These are phyloP conservation scores for Nymphalis c-album DNA, from an alignment of 2,888 invertebrate genomes.

Conservation along the genomic window DNA sequence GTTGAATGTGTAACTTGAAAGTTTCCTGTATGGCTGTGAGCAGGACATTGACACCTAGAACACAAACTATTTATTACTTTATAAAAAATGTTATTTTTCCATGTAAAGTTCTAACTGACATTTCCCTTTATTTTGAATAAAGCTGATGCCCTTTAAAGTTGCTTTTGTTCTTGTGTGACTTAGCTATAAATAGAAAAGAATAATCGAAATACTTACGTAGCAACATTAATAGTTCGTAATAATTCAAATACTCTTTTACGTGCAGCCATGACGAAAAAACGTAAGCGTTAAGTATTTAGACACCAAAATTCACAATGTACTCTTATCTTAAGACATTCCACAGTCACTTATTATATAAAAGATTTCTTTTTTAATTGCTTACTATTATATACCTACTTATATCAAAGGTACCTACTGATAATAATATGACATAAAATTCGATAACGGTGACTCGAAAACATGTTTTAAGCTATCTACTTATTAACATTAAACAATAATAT, in stretches of 20 bases:
- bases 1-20: constrained; percentile 74
- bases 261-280: constrained; percentile 59
- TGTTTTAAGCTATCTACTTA: too few species aligned
- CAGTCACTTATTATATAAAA: background rate
- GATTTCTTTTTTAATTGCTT: background rate
- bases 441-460: too few species aligned
- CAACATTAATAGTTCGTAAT: constrained; percentile 83
- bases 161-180: too few species aligned
- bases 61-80: background rate
- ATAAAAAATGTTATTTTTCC: background rate
- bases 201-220: constrained; percentile 82
- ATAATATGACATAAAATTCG: background rate
- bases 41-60: constrained; percentile 88
- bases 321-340: background rate
- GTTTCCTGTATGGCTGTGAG: constrained; percentile 84
- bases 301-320: constrained; percentile 1
- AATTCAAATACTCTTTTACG: constrained; percentile 84
- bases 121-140: background rate
- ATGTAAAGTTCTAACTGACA: background rate
- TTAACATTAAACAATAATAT: too few species aligned
- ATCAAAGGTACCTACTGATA: background rate
- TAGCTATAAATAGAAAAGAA: too few species aligned
- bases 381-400: background rate
- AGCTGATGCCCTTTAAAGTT: background rate
- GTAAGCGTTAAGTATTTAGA: background rate